phyloP scores from a whole-genome alignment of 2,888 invertebrate genomes.

The Amorpha juglandis region DNA sequence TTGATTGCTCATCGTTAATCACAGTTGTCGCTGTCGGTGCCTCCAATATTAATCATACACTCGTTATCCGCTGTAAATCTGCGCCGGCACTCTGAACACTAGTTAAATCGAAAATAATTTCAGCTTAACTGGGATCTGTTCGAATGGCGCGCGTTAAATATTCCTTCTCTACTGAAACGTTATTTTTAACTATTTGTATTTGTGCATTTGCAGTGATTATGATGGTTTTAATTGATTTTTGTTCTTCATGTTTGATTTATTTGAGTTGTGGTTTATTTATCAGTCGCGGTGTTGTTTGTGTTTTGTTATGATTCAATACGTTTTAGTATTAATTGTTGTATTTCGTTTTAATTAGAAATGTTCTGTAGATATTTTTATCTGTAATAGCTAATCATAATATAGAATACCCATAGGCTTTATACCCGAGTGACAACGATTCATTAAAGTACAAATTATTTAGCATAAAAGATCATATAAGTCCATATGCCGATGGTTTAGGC shows the following conservation, averaged over 20 bases:
- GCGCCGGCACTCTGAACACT: slow-evolving; percentile 37
- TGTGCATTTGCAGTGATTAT: slow-evolving; percentile 12
- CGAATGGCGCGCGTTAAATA: slow-evolving; percentile 20
- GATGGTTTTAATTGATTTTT: slow-evolving; percentile 9
- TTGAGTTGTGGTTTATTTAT: too few relatives aligned
- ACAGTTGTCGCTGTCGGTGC: slow-evolving; percentile 57
- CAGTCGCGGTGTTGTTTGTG: too few relatives aligned
- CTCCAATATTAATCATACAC: slow-evolving; percentile 70
- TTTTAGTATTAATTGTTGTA: too few relatives aligned
- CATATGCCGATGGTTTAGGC: too few relatives aligned
- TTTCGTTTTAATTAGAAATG: too few relatives aligned
- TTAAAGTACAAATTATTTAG: background rate
- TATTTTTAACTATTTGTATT: slow-evolving; percentile 15
- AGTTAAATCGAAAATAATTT: slow-evolving; percentile 53
- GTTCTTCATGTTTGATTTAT: slow-evolving; percentile 3
- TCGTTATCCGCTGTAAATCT: slow-evolving; percentile 66
- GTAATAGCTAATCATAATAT: too few relatives aligned
- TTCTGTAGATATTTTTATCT: too few relatives aligned
- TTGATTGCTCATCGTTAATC: slow-evolving; percentile 73
- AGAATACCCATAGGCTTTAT: too few relatives aligned
- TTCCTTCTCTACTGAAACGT: slow-evolving; percentile 17
- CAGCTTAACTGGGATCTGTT: slow-evolving; percentile 42
- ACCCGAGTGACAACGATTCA: too few relatives aligned
- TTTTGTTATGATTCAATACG: too few relatives aligned
- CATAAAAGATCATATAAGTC: too few relatives aligned